These are phyloP conservation scores for Octodonta nipae DNA, from an alignment of 2,888 invertebrate genomes.

Conservation along the genomic window DNA sequence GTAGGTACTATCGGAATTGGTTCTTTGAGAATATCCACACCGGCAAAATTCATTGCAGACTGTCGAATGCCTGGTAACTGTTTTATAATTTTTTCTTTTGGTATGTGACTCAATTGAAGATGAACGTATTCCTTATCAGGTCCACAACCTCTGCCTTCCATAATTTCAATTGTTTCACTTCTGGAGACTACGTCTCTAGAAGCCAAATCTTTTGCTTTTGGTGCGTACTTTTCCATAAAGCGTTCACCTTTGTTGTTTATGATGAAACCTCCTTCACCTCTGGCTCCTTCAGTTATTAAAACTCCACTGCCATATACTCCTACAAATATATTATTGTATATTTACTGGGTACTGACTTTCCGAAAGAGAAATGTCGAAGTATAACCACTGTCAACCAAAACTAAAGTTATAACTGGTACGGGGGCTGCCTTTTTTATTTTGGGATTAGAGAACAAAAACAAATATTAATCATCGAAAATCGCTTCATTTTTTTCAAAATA, in stretches of 20 bases:
- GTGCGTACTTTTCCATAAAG: constrained; percentile 95
- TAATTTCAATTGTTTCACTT: constrained; percentile 75
- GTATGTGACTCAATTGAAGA: constrained; percentile 49
- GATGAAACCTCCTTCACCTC: constrained; percentile 91
- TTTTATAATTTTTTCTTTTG: constrained; percentile 40
- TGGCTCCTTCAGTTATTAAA: constrained; percentile 87
- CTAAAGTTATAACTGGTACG: too few relatives aligned
- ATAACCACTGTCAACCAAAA: too few relatives aligned
- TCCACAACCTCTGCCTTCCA: constrained; percentile 36
- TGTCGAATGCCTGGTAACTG: constrained; percentile 47
- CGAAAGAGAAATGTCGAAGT: too few relatives aligned
- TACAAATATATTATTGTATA: constrained; percentile 7
- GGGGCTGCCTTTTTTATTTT: too few relatives aligned
- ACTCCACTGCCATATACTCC: constrained; percentile 85
- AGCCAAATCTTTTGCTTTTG: constrained; percentile 90
- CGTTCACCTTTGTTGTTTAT: constrained; percentile 90
- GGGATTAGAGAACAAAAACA: too few relatives aligned
- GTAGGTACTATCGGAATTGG: constrained; percentile 56
- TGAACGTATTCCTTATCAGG: constrained; percentile 48
- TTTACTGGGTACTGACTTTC: too few relatives aligned
- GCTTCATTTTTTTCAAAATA: too few relatives aligned
- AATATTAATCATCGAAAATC: too few relatives aligned
- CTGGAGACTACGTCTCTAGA: constrained; percentile 93
- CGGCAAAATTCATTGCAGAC: constrained; percentile 51
- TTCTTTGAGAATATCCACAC: constrained; percentile 51